Base-by-base conservation (phyloP, 2,797 vertebrate genomes). In the Fratercula arctica region DNA sequence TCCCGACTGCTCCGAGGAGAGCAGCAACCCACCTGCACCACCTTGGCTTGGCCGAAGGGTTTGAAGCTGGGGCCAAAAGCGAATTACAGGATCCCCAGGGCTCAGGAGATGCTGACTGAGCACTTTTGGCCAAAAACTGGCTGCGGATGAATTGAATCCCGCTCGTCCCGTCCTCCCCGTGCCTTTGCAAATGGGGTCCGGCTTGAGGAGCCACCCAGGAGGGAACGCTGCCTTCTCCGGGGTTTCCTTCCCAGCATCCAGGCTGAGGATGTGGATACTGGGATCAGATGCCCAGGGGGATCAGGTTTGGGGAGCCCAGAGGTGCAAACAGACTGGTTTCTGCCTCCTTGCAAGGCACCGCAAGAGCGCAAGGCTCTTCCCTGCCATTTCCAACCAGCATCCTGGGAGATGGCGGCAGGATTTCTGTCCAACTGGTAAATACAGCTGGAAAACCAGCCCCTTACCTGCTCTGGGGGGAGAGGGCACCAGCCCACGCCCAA, bases 211-310 rank as follows among this genome's bases (percentile, higher is more conserved):
- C 53, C 69, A 41, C 16, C 35, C 23, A 25, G 59, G 14, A 70
- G 23, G 73, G 37, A 83, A 50, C 0, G 0, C 11, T 12, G 12
- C 46, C 41, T 87, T 39, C 81, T 33, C n/a, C 2, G 0, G 51
- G 29, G 10, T 54, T 63, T 69, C 48, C 68, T 74, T 78, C 66
- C 43, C 20, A 16, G 56, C 50, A 19, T 2, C 0, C 1, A 39
- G 46, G 80, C 25, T 43, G 53, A 26, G 37, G 46, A 26, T 39
- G 64, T 2, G n/a, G 61, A 11, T 16, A 3, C 1, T 1, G 15
- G 77, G 35, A 88, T 60, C 33, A 39, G 68, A 16, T 16, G 24
- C 2, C 23, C 26, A 12, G 4, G 1, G 1, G 80, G 85, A 24
- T 1, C 0, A 3, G 37, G 13, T 35, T 3, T 73, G 68, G 21